These are phyloP conservation scores for Leistus spinibarbis DNA, from an alignment of 2,888 invertebrate species.

Conservation along the genomic window DNA sequence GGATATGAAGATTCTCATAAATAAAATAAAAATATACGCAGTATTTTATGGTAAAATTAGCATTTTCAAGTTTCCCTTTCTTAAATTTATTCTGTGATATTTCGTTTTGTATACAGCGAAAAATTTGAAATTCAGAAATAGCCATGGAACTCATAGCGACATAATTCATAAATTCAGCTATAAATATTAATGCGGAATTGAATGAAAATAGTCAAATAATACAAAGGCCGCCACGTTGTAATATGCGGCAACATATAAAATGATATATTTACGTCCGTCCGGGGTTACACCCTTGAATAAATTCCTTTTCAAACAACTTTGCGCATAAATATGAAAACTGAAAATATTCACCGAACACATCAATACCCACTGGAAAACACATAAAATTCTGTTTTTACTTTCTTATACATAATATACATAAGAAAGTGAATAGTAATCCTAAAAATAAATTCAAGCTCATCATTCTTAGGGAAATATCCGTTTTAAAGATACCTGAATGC, in stretches of 20 bases:
- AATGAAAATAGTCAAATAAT: background rate
- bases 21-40: background rate
- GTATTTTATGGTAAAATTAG: background rate
- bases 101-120: background rate
- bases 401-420: no score
- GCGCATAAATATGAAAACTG: constrained; percentile 33
- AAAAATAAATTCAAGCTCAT: no score
- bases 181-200: background rate
- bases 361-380: background rate
- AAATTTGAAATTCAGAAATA: background rate
- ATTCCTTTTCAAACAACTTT: constrained; percentile 29
- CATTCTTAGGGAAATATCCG: no score
- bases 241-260: background rate
- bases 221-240: no score
- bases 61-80: background rate
- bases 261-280: constrained; percentile 10
- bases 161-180: background rate
- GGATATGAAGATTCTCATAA: no score
- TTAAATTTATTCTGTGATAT: background rate
- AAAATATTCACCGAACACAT: constrained; percentile 29
- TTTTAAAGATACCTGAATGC: no score
- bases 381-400: background rate
- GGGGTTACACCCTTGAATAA: constrained; percentile 27
- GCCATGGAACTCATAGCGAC: background rate
- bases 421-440: no score